Percentiles rank a stretch among this genome's conserved stretches.
These are phyloP conservation scores for Augochlorella aurata DNA, from an alignment of 2,888 invertebrate genomes.

Conservation along the genomic window DNA sequence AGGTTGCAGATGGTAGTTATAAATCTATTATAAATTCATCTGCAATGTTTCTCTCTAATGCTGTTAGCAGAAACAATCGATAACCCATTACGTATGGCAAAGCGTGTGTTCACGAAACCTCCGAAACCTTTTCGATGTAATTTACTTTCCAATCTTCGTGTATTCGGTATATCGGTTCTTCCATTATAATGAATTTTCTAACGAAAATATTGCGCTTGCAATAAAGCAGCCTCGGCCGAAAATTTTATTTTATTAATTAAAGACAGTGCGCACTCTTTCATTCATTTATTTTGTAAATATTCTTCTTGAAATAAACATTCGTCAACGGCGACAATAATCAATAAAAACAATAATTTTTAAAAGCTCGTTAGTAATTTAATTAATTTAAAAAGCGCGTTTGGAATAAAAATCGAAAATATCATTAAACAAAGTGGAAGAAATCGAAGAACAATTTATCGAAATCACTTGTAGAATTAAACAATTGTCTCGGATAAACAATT, in stretches of 20 bases:
- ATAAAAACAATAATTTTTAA: not conserved
- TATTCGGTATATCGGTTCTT: not conserved
- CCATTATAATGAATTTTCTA: not conserved
- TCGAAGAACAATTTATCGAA: no score
- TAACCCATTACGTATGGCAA: not conserved
- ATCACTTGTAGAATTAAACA: no score
- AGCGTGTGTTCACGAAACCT: slow-evolving; percentile 3
- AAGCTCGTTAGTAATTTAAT: no score
- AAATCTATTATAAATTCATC: slow-evolving; percentile 6
- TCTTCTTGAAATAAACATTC: not conserved
- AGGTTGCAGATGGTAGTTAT: not conserved
- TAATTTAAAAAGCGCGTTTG: no score
- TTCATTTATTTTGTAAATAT: not conserved
- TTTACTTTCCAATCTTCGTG: slow-evolving; percentile 2
- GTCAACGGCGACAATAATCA: not conserved
- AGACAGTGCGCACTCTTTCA: not conserved
- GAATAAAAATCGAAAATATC: no score
- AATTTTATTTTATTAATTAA: not conserved
- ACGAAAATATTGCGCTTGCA: not conserved
- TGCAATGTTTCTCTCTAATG: not conserved
- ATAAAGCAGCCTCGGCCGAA: not conserved
- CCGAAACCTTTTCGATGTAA: slow-evolving; percentile 9
- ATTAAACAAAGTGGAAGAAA: no score
- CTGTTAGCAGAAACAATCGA: slow-evolving; percentile 5
- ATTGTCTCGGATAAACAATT: no score